These are phyloP conservation scores for Stomatorhinus walkeri DNA, from an alignment of 2,797 vertebrate genomes.

Conservation along the genomic window DNA sequence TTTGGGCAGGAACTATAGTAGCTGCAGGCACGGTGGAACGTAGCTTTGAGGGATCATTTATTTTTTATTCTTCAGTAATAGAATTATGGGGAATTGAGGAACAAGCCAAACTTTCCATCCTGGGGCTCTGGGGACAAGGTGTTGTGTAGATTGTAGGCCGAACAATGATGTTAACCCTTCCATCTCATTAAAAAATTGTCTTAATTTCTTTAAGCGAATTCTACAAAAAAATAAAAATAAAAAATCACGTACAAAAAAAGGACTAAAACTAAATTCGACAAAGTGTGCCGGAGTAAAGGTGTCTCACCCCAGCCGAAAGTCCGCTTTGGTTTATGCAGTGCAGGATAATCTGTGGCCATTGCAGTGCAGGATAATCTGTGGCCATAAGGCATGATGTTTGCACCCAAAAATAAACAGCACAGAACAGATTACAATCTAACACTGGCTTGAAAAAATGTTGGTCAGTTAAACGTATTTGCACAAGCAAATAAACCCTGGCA, in stretches of 20 bases:
- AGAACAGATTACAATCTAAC: neutral
- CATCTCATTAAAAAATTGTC: neutral
- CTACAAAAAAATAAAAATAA: neutral
- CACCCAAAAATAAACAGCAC: neutral
- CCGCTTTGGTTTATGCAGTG: neutral
- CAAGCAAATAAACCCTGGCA: neutral
- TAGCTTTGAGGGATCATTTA: slow-evolving; percentile 39
- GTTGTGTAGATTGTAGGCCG: neutral
- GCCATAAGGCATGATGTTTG: neutral
- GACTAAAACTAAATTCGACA: neutral
- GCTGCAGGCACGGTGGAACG: slow-evolving; percentile 35
- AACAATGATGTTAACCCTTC: slow-evolving; percentile 8
- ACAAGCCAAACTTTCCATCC: slow-evolving; percentile 17
- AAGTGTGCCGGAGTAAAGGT: neutral
- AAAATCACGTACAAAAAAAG: neutral
- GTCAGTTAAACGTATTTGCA: neutral
- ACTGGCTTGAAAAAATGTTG: neutral
- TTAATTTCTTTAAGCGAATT: neutral
- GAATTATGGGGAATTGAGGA: slow-evolving; percentile 38
- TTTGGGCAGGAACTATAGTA: slow-evolving; percentile 24
- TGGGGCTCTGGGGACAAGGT: slow-evolving; percentile 12
- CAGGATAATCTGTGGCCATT: neutral
- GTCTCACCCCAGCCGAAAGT: neutral
- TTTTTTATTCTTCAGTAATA: slow-evolving; percentile 45
- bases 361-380: neutral